phyloP scores from a whole-genome alignment of 2,888 invertebrate species.

The Macrophya alboannulata region DNA sequence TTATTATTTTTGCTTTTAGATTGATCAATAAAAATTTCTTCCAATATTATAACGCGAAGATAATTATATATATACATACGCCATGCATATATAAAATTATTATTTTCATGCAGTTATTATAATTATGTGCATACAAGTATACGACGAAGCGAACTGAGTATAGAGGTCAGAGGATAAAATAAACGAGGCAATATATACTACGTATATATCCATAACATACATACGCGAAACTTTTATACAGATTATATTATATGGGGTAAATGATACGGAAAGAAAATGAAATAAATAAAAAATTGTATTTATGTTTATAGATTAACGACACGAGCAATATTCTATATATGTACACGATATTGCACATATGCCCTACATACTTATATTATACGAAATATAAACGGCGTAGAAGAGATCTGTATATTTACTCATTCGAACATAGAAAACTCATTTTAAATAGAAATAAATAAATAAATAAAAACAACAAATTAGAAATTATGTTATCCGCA shows the following conservation, averaged over 20 bases:
- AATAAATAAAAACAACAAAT: background rate
- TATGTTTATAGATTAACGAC: background rate
- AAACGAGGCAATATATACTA: background rate
- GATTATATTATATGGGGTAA: constrained; percentile 23
- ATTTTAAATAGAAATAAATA: background rate
- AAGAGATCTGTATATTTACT: background rate
- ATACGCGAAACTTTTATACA: constrained; percentile 6
- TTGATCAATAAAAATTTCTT: background rate
- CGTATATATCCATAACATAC: no score
- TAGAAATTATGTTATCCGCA: background rate
- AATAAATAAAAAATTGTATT: background rate
- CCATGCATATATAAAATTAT: background rate
- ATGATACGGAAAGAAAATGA: background rate
- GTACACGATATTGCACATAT: background rate
- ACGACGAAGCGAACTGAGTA: background rate
- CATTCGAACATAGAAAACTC: no score
- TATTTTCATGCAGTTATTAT: background rate
- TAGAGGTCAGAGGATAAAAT: constrained; percentile 3
- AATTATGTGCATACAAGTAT: background rate
- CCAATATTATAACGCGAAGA: background rate
- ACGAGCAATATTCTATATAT: background rate
- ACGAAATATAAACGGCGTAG: background rate
- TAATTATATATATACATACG: no score
- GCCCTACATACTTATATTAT: constrained; percentile 23
- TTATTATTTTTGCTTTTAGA: background rate